Conservation (phyloP, 64 coral and sea anemone genomes). For the Dendronephthya gigantea region DNA sequence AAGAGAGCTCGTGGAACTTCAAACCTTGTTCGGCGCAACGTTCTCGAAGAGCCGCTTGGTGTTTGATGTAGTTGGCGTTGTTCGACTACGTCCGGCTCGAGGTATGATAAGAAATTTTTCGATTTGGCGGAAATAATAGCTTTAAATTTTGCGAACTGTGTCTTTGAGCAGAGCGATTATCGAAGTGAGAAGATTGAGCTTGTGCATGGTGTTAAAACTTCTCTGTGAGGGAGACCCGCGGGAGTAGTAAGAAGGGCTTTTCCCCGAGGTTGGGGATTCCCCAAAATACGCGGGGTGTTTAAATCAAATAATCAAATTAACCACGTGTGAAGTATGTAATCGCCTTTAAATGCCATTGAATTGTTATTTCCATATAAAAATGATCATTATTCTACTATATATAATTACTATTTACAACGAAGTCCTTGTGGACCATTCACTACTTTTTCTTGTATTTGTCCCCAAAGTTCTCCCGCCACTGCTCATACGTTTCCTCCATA, state of each 20-base stretch:
- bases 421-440: not conserved
- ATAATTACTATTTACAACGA: not conserved
- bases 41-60: too few relatives aligned
- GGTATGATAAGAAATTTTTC: too few relatives aligned
- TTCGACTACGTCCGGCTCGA: too few relatives aligned
- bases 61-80: too few relatives aligned
- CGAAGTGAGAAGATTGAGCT: too few relatives aligned
- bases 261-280: not conserved
- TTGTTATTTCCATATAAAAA: not conserved
- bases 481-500: not conserved
- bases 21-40: too few relatives aligned
- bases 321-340: not conserved
- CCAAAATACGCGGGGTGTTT: not conserved
- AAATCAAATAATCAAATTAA: not conserved
- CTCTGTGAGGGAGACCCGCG: too few relatives aligned
- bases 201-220: too few relatives aligned
- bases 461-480: not conserved
- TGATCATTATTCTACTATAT: not conserved
- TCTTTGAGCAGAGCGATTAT: too few relatives aligned
- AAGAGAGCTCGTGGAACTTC: too few relatives aligned
- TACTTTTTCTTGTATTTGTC: conserved; percentile 1
- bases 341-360: not conserved
- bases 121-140: too few relatives aligned
- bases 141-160: too few relatives aligned
- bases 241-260: not conserved